Conservation (phyloP, 2,888 invertebrate genomes). For the Notocelia uddmanniana region DNA sequence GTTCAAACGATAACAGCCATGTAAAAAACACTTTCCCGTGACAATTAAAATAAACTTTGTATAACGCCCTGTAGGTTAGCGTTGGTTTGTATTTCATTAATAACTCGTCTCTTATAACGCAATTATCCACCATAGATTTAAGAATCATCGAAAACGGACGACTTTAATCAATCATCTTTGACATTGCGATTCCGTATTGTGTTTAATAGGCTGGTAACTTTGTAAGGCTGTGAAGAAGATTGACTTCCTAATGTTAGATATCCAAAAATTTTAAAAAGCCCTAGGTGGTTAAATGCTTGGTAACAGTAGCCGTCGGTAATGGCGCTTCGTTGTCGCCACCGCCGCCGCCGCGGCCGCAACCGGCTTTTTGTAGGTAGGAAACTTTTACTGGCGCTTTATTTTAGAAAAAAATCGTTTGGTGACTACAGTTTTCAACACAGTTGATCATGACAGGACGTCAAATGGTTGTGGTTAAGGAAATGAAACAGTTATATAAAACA, state of each 20-base stretch:
- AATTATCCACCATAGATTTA: no score
- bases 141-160: no score
- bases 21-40: no score
- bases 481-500: no score
- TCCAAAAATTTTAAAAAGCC: neutral
- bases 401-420: neutral
- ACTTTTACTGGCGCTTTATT: neutral
- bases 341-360: conserved; percentile 12
- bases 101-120: no score
- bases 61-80: no score
- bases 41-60: no score
- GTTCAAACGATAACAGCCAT: no score
- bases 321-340: conserved; percentile 8
- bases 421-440: neutral
- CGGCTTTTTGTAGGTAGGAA: conserved; percentile 2
- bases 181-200: no score
- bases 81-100: no score
- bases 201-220: neutral
- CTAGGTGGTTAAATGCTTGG: neutral
- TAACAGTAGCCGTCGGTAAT: conserved; percentile 9
- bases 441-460: neutral
- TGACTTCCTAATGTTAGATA: neutral
- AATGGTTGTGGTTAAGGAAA: neutral
- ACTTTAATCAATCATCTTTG: no score
- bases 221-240: neutral